These are phyloP conservation scores for Drosophila quadrilineata DNA, from an alignment of 1,140 invertebrate species.

Conservation along the genomic window DNA sequence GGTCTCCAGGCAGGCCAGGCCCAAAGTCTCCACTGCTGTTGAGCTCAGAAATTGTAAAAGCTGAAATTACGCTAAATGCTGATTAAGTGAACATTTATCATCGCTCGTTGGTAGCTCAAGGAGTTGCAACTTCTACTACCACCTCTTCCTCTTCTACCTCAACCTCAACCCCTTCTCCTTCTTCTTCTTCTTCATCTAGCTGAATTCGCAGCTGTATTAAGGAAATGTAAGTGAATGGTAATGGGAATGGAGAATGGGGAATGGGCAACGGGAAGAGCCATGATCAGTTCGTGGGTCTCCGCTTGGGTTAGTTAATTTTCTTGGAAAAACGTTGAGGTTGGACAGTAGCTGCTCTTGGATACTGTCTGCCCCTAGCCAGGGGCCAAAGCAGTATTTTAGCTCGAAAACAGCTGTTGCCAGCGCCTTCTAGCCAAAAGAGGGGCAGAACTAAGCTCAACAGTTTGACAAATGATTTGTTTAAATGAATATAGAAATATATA, in stretches of 20 bases:
- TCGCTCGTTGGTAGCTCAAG: constrained; percentile 56
- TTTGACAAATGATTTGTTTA: no score
- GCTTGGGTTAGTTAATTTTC: constrained; percentile 71
- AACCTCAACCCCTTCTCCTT: no score
- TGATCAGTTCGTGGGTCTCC: constrained; percentile 1
- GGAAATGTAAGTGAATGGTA: constrained; percentile 51
- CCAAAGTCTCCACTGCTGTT: background rate
- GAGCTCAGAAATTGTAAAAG: constrained; percentile 66
- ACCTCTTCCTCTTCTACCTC: no score
- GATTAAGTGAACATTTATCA: constrained; percentile 81
- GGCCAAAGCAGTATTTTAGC: constrained; percentile 24
- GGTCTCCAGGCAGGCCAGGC: constrained; percentile 24
- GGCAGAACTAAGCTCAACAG: constrained; percentile 23
- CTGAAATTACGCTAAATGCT: constrained; percentile 81
- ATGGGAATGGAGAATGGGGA: constrained; percentile 31
- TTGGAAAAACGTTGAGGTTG: constrained; percentile 65
- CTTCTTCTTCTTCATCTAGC: no score
- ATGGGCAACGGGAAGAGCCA: background rate
- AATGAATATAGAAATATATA: no score
- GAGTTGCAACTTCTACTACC: constrained; percentile 1
- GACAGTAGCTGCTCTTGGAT: constrained; percentile 56
- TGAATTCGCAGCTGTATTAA: constrained; percentile 28
- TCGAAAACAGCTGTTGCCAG: constrained; percentile 58
- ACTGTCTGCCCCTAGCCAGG: constrained; percentile 21
- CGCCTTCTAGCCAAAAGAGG: constrained; percentile 31